Conservation (phyloP, 2,797 vertebrate species). For the Poecilia wingei region DNA sequence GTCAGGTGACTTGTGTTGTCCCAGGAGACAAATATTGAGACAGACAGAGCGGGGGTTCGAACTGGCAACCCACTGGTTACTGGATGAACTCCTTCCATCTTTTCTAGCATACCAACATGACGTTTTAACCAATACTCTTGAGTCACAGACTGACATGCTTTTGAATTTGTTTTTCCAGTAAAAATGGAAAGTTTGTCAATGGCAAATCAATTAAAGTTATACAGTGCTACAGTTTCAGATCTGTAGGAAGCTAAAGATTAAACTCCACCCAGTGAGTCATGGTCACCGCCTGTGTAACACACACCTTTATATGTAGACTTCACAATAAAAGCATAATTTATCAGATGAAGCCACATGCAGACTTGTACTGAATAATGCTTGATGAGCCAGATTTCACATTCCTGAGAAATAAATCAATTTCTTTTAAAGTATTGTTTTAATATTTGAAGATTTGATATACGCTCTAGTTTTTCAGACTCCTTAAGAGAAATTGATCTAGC, state of each 20-base stretch:
- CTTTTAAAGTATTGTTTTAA: background rate
- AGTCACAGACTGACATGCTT: background rate
- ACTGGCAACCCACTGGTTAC: too few species aligned
- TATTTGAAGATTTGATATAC: background rate
- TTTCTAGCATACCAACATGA: background rate
- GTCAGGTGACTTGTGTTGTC: too few species aligned
- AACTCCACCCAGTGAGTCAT: too few species aligned
- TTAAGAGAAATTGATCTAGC: background rate
- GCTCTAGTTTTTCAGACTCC: background rate
- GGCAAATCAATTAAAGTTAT: background rate
- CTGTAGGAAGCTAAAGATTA: background rate
- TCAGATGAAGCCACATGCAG: background rate
- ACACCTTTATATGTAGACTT: too few species aligned
- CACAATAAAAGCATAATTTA: background rate
- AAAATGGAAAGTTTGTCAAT: too few species aligned
- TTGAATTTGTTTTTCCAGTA: too few species aligned
- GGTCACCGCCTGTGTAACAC: too few species aligned
- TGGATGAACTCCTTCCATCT: too few species aligned
- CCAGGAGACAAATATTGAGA: too few species aligned
- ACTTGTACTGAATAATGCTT: background rate
- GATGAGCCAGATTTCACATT: background rate
- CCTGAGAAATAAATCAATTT: background rate
- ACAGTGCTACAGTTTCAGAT: background rate
- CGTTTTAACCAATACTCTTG: background rate
- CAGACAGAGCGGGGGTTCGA: too few species aligned